Evolutionary conservation across 2,888 invertebrate species (phyloP).

Genomic region (Parasteatoda lunata): DNA sequence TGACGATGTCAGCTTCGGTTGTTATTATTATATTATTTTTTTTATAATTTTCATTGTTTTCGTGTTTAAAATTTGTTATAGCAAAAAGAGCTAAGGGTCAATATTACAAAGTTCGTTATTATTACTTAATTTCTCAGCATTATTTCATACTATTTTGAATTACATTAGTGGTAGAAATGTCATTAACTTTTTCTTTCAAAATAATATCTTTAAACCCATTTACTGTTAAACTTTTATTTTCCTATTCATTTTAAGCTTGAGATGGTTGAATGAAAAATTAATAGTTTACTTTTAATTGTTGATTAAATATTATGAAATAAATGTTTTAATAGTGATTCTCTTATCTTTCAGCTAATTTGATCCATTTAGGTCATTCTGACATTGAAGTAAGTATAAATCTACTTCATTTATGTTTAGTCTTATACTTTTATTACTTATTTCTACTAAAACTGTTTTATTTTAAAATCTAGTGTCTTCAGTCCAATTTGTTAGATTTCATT

Average conservation of each 20-base stretch:
- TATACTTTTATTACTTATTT: neutral
- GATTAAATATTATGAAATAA: neutral
- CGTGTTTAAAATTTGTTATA: too few relatives aligned
- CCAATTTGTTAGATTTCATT: constrained; percentile 73
- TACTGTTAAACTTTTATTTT: neutral
- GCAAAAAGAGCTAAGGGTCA: too few relatives aligned
- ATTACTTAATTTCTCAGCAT: too few relatives aligned
- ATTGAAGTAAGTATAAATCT: constrained; percentile 71
- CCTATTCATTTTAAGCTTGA: neutral
- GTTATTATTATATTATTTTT: too few relatives aligned
- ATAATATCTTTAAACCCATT: too few relatives aligned
- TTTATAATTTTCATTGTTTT: too few relatives aligned
- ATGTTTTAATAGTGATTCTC: constrained; percentile 1
- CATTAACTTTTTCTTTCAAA: too few relatives aligned
- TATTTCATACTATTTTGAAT: too few relatives aligned
- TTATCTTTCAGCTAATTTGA: constrained; percentile 73
- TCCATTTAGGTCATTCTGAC: constrained; percentile 74
- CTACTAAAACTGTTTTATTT: neutral
- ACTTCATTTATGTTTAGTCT: neutral
- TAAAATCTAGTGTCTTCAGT: constrained; percentile 64
- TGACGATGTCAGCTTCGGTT: too few relatives aligned
- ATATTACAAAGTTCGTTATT: too few relatives aligned
- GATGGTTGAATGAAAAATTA: neutral
- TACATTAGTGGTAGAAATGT: too few relatives aligned
- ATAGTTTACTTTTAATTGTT: neutral